Base-by-base conservation (phyloP, 2,888 invertebrate species). In the Leptura quadrifasciata region DNA sequence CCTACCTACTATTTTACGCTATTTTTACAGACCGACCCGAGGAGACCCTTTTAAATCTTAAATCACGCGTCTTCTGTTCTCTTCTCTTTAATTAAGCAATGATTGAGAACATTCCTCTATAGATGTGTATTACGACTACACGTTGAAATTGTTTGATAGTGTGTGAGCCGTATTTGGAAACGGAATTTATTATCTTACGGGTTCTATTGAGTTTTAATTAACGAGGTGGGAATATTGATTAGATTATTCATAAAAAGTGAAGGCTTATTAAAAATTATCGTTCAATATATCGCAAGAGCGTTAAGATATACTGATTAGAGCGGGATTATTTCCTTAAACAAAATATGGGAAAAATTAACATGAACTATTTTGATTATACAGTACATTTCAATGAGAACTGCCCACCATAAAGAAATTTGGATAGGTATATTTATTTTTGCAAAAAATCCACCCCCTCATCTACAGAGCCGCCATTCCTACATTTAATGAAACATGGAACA, bases 1-100 rank as follows among this genome's bases (percentile, higher is more conserved):
- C 60, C 57, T 71, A 71, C 70, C 70, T 61, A 71, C 70, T 61
- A 71, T 61, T 71, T 71, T 71, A 71, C 52, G 70, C 70, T 71
- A 71, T 71, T 71, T 71, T 61, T 71, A 71, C 70, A 60, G 61
- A 18, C 70, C 70, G 60, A 52, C 1, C n/a, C 35, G 15, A n/a
- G 24, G 47, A 24, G 24, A 52, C 39, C 70, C 21, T 27, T 68
- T 68, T 68, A 68, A 68, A 68, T 68, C 68, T 68, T 57, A 35
- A 68, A 68, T 68, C 68, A 68, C 55, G 67, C 67, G 68, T 68
- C 68, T 57, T 68, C 35, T 71, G 70, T 71, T 55, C 57, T 70
- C 70, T 71, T 18, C 70, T 71, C 70, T 60, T 71, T 71, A 71
- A 71, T 71, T 71, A 71, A 71, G 61, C 57, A 60, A 61, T 71